Conservation (phyloP, 2,888 invertebrate species). For the Gibbula magus region DNA sequence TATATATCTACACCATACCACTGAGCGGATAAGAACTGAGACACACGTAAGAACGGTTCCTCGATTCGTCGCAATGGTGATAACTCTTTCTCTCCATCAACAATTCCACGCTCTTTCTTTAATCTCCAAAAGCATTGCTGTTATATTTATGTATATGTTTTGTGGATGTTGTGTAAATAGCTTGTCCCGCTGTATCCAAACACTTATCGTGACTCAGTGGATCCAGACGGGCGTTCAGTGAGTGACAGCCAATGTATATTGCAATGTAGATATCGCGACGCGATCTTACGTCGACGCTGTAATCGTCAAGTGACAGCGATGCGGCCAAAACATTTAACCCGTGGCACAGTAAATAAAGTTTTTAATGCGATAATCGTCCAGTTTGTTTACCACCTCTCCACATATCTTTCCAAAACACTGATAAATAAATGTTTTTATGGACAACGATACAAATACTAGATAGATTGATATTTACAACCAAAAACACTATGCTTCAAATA, state of each 20-base stretch:
- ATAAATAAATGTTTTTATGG: too few species aligned
- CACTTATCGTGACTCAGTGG: not conserved
- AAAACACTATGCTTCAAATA: too few species aligned
- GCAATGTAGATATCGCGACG: constrained; percentile 8
- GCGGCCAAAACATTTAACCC: constrained; percentile 3
- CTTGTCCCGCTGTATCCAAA: not conserved
- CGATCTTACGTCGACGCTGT: constrained; percentile 11
- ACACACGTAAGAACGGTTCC: not conserved
- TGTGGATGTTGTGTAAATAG: not conserved
- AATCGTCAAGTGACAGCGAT: not conserved
- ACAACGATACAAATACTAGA: too few species aligned
- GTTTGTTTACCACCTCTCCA: not conserved
- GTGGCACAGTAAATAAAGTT: not conserved
- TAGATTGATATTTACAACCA: too few species aligned
- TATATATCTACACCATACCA: not conserved
- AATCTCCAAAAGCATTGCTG: not conserved
- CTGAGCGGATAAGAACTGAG: not conserved
- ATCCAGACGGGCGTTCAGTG: not conserved
- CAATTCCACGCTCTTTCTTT: not conserved
- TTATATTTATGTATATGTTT: not conserved
- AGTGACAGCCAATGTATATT: constrained; percentile 5
- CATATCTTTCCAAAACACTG: not conserved
- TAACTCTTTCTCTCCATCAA: not conserved
- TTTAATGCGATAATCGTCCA: not conserved
- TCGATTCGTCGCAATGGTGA: not conserved